Base-by-base conservation (phyloP, 2,888 invertebrate genomes). In the Hecatera dysodea region DNA sequence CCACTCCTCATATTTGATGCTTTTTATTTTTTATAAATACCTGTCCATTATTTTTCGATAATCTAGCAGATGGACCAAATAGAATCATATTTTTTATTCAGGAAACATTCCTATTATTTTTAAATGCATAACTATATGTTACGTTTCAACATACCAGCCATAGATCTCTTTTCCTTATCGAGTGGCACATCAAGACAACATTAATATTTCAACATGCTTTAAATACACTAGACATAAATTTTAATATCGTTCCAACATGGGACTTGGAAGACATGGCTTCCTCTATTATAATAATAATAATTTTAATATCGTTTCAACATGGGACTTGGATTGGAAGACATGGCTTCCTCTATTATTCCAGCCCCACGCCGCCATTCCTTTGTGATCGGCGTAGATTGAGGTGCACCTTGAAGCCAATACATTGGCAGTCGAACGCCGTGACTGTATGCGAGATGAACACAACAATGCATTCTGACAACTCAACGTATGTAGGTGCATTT, bases 391-490 rank as follows among this genome's bases (percentile, higher is more conserved):
- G 19, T 75, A 68, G 61, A 66, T 72, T 61, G 76, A 81, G 79
- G 67, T 60, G 78, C 62, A 74, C 65, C 61, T 52, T 66, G 42
- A 68, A 79, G 75, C 76, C 84, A 82, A 84, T 82, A 82, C 66
- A 71, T 76, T 72, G 72, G 74, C 70, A 56, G 62, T 70, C 70
- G 79, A 82, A 82, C 80, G 83, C 84, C 78, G 77, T 56, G 72
- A 69, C 75, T 82, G 79, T 83, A 82, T 81, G 85, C 68, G 77
- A 82, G 84, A 87, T 87, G 78, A 80, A 64, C 53, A 75, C 75
- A 83, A 86, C 87, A 88, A 89, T 88, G 87, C 82, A 64, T 82
- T 75, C 81, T 82, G 86, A 85, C 87, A 82, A 82, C 63, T 78
- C 84, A 77, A 83, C 83, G 79, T 75, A 75, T 53, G 29, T 75